These are phyloP conservation scores for Apis florea DNA, from an alignment of 1,140 invertebrate genomes.

Conservation along the genomic window DNA sequence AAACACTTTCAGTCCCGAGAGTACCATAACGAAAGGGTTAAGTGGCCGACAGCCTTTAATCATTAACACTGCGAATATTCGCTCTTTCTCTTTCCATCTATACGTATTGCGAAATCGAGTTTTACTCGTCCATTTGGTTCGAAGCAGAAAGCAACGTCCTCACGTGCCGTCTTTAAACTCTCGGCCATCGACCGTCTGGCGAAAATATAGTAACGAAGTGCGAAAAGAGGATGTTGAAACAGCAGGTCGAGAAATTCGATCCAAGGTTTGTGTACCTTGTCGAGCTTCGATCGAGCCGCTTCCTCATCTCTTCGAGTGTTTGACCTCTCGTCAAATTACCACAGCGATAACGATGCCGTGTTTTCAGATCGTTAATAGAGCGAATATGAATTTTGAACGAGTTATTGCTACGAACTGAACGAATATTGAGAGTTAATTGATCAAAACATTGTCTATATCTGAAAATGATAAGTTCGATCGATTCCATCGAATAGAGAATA, in stretches of 20 bases:
- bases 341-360: neutral
- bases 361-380: neutral
- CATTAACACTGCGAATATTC: too few relatives aligned
- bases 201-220: neutral
- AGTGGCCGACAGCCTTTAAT: too few relatives aligned
- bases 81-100: too few relatives aligned
- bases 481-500: too few relatives aligned
- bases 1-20: too few relatives aligned
- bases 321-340: neutral
- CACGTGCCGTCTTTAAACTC: neutral
- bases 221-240: neutral
- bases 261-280: neutral
- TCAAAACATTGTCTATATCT: too few relatives aligned
- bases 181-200: conserved; percentile 3
- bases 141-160: neutral
- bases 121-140: neutral
- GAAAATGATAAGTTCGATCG: too few relatives aligned
- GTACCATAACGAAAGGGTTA: too few relatives aligned
- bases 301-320: neutral
- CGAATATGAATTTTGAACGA: neutral
- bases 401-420: too few relatives aligned
- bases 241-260: too few relatives aligned
- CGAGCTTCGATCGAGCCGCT: neutral
- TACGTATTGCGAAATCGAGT: neutral
- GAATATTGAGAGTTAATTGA: too few relatives aligned